phyloP scores from a whole-genome alignment of 2,113 vertebrate genomes.

The Chlorodrepanis virens region DNA sequence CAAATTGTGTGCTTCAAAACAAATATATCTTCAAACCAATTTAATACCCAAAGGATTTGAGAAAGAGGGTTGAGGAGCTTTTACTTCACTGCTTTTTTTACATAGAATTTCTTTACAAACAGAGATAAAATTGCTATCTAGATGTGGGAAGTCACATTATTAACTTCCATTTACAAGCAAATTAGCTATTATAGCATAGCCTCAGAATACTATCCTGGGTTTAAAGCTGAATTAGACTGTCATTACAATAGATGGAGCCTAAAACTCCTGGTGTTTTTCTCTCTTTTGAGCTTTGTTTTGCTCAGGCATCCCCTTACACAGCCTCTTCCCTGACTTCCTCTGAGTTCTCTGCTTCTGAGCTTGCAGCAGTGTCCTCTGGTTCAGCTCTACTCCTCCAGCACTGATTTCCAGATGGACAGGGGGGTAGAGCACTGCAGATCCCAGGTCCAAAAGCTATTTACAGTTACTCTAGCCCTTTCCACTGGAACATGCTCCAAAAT shows the following conservation, averaged over 20 bases:
- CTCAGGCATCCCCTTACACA: background rate
- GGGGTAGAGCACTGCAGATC: background rate
- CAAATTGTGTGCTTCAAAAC: conserved; percentile 8
- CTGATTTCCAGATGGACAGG: background rate
- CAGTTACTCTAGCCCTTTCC: background rate
- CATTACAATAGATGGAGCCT: background rate
- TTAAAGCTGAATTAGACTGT: background rate
- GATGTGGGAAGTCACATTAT: background rate
- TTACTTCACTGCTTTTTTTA: background rate
- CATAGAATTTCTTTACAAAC: background rate
- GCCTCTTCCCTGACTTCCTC: background rate
- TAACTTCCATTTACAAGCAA: conserved; percentile 14
- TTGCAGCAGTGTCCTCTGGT: background rate
- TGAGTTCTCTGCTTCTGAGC: background rate
- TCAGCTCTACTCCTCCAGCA: background rate
- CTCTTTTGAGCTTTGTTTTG: background rate
- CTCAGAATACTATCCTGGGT: background rate
- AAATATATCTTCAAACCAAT: background rate
- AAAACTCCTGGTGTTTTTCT: background rate
- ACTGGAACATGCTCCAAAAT: background rate
- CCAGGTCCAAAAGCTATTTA: background rate
- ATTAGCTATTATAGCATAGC: background rate
- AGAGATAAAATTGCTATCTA: background rate
- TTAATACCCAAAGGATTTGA: background rate
- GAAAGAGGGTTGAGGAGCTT: background rate